Conservation (phyloP, 1,140 invertebrate species). For the Holcopasites calliopsidis region DNA sequence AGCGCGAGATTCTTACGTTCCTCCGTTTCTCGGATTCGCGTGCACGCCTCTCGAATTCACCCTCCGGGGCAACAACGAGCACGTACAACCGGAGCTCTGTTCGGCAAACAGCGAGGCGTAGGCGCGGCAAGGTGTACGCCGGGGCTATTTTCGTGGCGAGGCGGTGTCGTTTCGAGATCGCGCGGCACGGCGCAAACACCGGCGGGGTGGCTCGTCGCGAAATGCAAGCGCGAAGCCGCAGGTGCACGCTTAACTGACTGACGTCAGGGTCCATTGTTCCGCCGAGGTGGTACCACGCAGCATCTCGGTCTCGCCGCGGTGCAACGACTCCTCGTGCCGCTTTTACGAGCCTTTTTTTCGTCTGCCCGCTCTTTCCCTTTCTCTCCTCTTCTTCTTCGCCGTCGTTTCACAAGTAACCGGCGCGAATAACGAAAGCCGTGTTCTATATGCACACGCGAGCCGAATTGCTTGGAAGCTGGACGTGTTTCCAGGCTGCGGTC, state of each 20-base stretch:
- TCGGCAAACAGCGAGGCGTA: conserved; percentile 2
- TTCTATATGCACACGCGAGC: too few relatives aligned
- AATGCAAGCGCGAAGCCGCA: conserved; percentile 35
- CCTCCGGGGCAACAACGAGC: not conserved
- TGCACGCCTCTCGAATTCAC: not conserved
- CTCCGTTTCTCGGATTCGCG: too few relatives aligned
- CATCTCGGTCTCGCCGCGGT: conserved; percentile 16
- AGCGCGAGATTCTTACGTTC: too few relatives aligned
- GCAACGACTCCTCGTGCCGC: conserved; percentile 58
- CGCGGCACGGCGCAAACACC: not conserved
- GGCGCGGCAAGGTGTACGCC: not conserved
- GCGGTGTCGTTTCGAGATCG: conserved; percentile 9
- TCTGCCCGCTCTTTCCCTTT: not conserved
- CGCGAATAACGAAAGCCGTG: too few relatives aligned
- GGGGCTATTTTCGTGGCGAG: conserved; percentile 1
- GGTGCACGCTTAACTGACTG: conserved; percentile 47
- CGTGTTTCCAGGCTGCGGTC: too few relatives aligned
- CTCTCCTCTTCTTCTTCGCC: not conserved
- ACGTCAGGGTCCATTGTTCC: conserved; percentile 56
- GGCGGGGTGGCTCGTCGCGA: not conserved
- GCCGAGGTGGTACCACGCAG: conserved; percentile 1
- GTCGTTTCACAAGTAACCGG: not conserved
- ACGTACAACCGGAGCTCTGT: not conserved
- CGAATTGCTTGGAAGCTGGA: not conserved
- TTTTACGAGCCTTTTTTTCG: conserved; percentile 49